A percentile compares a stretch with the other conserved stretches of the same genome.
These are phyloP conservation scores for Phrynosoma blainvillii DNA, from an alignment of 2,113 vertebrate genomes.

Conservation along the genomic window DNA sequence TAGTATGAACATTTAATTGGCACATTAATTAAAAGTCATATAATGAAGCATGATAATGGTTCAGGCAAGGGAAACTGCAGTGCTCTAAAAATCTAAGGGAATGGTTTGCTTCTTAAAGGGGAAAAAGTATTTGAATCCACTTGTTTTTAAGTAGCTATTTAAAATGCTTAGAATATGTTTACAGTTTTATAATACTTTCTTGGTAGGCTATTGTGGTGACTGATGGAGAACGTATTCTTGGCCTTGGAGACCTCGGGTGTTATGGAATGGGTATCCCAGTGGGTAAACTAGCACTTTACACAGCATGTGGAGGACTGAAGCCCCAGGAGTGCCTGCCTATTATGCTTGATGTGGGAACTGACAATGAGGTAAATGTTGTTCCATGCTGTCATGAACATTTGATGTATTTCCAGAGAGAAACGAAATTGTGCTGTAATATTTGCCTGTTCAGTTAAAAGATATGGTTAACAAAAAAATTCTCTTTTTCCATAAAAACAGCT, in stretches of 20 bases:
- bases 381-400: not conserved
- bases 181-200: slow-evolving; percentile 44
- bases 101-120: not conserved
- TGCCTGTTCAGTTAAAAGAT: slow-evolving; percentile 2
- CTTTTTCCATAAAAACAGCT: not conserved
- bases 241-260: slow-evolving; percentile 94
- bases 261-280: slow-evolving; percentile 98
- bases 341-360: slow-evolving; percentile 94
- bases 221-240: slow-evolving; percentile 96
- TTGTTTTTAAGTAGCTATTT: not conserved
- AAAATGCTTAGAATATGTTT: not conserved
- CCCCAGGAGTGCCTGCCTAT: slow-evolving; percentile 93
- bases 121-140: not conserved
- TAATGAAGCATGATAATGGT: not conserved
- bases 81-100: not conserved
- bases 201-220: slow-evolving; percentile 92
- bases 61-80: not conserved
- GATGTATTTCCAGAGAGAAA: slow-evolving; percentile 4
- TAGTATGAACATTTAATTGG: not conserved
- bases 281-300: slow-evolving; percentile 96
- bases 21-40: no score
- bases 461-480: not conserved
- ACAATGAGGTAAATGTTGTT: slow-evolving; percentile 87
- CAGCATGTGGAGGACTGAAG: slow-evolving; percentile 91
- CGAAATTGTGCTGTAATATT: not conserved